A percentile compares a stretch with the other conserved stretches of the same genome.
phyloP scores from a whole-genome alignment of 2,113 vertebrate species.

The Tragelaphus scriptus region DNA sequence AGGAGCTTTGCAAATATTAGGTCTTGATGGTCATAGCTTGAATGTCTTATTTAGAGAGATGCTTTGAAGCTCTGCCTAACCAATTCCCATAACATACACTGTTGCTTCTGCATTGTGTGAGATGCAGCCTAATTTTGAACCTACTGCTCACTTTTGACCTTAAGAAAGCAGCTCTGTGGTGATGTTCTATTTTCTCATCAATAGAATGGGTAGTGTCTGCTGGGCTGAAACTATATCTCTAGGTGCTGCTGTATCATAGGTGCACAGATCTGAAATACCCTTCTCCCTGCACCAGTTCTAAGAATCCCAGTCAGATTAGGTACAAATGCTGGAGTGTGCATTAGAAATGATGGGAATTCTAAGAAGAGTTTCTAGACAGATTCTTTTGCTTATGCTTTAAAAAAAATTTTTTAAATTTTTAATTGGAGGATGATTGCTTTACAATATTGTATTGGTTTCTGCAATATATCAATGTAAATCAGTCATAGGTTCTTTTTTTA shows the following conservation, averaged over 20 bases:
- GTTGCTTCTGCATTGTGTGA: neutral
- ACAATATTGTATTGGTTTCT: neutral
- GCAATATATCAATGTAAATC: neutral
- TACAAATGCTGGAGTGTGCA: rapidly evolving
- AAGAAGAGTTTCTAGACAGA: neutral
- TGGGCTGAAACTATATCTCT: neutral
- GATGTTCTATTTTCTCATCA: neutral
- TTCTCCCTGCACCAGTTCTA: neutral
- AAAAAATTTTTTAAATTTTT: neutral
- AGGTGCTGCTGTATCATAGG: neutral
- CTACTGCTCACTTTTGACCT: neutral
- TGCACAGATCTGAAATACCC: neutral
- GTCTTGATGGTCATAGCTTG: neutral
- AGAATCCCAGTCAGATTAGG: neutral
- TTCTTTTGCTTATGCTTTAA: neutral
- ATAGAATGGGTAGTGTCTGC: neutral
- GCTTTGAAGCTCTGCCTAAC: neutral
- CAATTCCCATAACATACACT: too few species aligned
- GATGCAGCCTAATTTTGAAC: neutral
- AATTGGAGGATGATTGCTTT: neutral
- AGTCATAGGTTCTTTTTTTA: neutral
- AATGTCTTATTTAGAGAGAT: neutral
- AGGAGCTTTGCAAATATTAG: neutral
- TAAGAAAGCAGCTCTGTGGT: neutral
- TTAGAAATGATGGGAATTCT: neutral